Percentiles rank a stretch among this genome's conserved stretches.
phyloP scores from a whole-genome alignment of 2,113 vertebrate genomes.

The Brevimyrus niger region DNA sequence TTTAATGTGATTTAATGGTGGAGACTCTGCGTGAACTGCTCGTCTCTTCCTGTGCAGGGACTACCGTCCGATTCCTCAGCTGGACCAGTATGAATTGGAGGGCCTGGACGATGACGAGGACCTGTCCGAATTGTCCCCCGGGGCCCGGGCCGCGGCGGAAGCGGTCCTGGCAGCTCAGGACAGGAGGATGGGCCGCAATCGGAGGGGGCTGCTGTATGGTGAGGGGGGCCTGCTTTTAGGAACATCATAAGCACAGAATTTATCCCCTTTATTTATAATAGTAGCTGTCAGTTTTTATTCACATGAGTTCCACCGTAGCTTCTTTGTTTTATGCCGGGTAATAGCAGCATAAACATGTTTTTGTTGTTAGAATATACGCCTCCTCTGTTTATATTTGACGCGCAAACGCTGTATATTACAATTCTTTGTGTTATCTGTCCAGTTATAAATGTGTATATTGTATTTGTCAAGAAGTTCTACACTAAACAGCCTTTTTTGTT shows the following conservation, averaged over 20 bases:
- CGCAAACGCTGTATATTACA: neutral
- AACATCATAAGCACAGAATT: neutral
- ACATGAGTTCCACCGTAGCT: neutral
- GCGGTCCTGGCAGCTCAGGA: conserved; percentile 81
- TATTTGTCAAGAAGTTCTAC: neutral
- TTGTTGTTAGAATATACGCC: neutral
- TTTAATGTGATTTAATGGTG: neutral
- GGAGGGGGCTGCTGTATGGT: conserved; percentile 74
- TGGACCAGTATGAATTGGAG: conserved; percentile 82
- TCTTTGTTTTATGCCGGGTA: neutral
- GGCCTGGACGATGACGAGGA: conserved; percentile 89
- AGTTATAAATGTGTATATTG: neutral
- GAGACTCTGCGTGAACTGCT: neutral
- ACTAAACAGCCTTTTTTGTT: neutral
- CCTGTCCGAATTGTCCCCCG: conserved; percentile 80
- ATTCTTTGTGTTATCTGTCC: neutral
- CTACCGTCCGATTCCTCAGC: conserved; percentile 83
- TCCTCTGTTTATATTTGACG: too few relatives aligned
- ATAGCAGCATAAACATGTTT: neutral
- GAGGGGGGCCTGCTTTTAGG: conserved; percentile 11
- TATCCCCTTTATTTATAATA: neutral
- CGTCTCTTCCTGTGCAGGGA: conserved; percentile 59
- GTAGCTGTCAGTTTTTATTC: neutral
- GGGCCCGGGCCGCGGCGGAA: conserved; percentile 81
- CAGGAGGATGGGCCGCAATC: conserved; percentile 75